Evolutionary conservation across 2,888 invertebrate species (phyloP).

Genomic region (Acronicta aceris): DNA sequence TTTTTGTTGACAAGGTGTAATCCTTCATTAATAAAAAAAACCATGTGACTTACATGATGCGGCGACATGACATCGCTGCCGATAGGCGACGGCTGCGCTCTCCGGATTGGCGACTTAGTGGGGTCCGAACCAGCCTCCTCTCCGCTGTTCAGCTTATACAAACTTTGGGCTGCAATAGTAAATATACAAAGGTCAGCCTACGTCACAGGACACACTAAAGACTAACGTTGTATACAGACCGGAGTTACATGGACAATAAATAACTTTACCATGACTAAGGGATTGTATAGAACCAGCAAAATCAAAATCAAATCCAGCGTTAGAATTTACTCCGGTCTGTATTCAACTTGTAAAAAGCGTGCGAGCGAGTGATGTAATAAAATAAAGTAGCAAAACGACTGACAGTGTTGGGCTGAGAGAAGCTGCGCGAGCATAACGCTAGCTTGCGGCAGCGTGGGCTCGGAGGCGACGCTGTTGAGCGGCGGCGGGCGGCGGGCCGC

Average conservation of each 20-base stretch:
- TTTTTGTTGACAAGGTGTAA: too few relatives aligned
- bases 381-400: conserved; percentile 67
- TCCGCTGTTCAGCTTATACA: conserved; percentile 85
- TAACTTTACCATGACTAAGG: not conserved
- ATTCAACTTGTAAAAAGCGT: conserved; percentile 17
- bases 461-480: conserved; percentile 93
- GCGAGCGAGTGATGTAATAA: conserved; percentile 28
- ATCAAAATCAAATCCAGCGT: too few relatives aligned
- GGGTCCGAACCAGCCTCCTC: conserved; percentile 78
- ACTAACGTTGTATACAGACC: conserved; percentile 15
- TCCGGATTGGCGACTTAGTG: conserved; percentile 80
- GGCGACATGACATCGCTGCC: conserved; percentile 86
- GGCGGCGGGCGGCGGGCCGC: conserved; percentile 85
- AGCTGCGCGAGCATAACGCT: conserved; percentile 95
- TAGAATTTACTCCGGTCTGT: conserved; percentile 9
- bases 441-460: conserved; percentile 92
- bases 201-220: conserved; percentile 3
- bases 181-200: conserved; percentile 12
- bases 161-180: conserved; percentile 80
- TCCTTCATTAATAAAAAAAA: too few relatives aligned
- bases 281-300: not conserved
- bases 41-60: conserved; percentile 82
- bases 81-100: conserved; percentile 82
- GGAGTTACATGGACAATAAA: conserved; percentile 6
- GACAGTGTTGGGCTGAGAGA: conserved; percentile 91